Percentiles rank a stretch among this genome's conserved stretches.
These are phyloP conservation scores for Heteractis magnifica DNA, from an alignment of 92 coral and sea anemone species.

Conservation along the genomic window DNA sequence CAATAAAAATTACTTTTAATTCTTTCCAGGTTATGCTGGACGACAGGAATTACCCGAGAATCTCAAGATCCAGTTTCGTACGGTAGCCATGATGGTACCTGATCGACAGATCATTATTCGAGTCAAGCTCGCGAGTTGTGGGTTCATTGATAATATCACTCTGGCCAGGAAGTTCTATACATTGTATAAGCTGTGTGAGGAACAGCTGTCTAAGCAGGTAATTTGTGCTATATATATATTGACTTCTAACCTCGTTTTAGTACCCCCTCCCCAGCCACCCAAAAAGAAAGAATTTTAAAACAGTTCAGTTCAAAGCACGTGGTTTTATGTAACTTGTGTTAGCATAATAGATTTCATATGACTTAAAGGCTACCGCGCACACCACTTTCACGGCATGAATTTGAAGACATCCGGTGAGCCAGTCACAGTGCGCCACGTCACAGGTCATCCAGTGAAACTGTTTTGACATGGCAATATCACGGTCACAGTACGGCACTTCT, in stretches of 20 bases:
- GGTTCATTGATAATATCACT: slow-evolving; percentile 83
- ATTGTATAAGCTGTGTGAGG: slow-evolving; percentile 82
- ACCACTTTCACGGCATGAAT: too few species aligned
- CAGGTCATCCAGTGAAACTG: too few species aligned
- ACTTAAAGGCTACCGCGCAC: too few species aligned
- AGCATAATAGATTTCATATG: too few species aligned
- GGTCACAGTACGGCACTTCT: too few species aligned
- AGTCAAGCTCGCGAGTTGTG: slow-evolving; percentile 90
- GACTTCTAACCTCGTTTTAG: background rate
- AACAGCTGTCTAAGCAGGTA: slow-evolving; percentile 84
- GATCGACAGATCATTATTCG: slow-evolving; percentile 93
- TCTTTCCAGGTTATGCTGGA: slow-evolving; percentile 80
- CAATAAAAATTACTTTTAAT: slow-evolving; percentile 1
- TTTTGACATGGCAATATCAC: too few species aligned
- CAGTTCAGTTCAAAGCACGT: too few species aligned
- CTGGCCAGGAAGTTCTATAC: slow-evolving; percentile 89
- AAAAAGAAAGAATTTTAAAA: too few species aligned
- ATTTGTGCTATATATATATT: background rate
- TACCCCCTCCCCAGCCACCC: too few species aligned
- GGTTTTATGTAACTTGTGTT: too few species aligned
- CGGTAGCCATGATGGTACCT: slow-evolving; percentile 93
- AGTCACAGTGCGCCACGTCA: too few species aligned
- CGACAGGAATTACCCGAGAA: slow-evolving; percentile 89
- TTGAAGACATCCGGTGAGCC: too few species aligned
- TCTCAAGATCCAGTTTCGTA: slow-evolving; percentile 88